Percentiles rank a stretch among this genome's conserved stretches.
Conservation (phyloP, 2,888 invertebrate species). For the Dysmachus trigonus region DNA sequence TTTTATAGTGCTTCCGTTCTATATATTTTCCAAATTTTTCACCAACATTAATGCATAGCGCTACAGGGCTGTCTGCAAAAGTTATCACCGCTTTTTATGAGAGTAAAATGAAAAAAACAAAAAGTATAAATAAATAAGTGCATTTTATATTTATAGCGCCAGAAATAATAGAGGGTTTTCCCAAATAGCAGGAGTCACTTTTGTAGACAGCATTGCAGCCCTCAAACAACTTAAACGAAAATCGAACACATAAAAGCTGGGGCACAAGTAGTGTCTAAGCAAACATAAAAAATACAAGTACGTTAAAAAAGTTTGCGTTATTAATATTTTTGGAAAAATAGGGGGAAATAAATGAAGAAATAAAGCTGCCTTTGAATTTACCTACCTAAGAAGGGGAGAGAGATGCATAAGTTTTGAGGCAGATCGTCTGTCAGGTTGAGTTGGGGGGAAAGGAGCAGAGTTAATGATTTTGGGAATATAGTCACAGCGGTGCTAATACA, state of each 20-base stretch:
- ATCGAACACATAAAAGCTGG: slow-evolving; percentile 40
- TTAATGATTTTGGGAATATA: neutral
- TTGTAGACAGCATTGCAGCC: neutral
- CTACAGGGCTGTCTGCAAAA: slow-evolving; percentile 45
- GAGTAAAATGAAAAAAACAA: neutral
- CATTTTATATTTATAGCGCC: neutral
- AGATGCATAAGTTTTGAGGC: slow-evolving; percentile 18
- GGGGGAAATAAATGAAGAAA: slow-evolving; percentile 17
- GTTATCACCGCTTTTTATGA: neutral
- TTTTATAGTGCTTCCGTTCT: slow-evolving; percentile 25
- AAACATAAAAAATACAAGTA: slow-evolving; percentile 23
- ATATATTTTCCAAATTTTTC: slow-evolving; percentile 49
- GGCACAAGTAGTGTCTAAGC: slow-evolving; percentile 16
- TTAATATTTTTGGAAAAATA: slow-evolving; percentile 9
- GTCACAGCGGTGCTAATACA: neutral
- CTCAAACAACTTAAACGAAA: slow-evolving; percentile 28
- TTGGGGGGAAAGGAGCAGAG: neutral
- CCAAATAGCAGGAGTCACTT: neutral
- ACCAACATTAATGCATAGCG: slow-evolving; percentile 45
- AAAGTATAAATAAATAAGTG: neutral
- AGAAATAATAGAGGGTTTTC: neutral
- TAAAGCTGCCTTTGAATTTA: slow-evolving; percentile 36
- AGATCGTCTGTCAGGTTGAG: neutral
- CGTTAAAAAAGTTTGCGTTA: neutral
- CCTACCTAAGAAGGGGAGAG: slow-evolving; percentile 47